Base-by-base conservation (phyloP, 2,797 vertebrate genomes). In the Distichodus sexfasciatus region DNA sequence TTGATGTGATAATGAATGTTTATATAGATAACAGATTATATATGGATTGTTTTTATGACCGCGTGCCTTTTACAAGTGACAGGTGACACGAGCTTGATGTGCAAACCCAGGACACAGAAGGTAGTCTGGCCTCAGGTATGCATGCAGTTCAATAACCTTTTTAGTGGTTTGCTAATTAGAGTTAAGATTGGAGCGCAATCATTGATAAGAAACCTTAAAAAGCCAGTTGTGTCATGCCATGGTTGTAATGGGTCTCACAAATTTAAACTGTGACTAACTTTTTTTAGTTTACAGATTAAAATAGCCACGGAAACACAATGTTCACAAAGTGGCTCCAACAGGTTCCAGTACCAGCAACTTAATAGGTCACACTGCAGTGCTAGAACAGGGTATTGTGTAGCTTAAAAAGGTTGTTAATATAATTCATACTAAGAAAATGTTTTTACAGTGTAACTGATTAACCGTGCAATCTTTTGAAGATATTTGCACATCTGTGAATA, bases 371-470 rank as follows among this genome's bases (percentile, higher is more conserved):
- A n/a, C 15, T 23, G 9, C n/a, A 29, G 44, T 38, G 11, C 11
- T 8, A 31, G 1, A 33, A 14, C 21, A 35, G 41, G n/a, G n/a
- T 24, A 31, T 28, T 75, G 43, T 28, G 48, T 19, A 61, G 19
- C 9, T 51, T 29, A 19, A 29, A 54, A 53, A 41, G 53, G 29
- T 33, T 44, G 28, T 59, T 47, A 35, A 21, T 26, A 21, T 58
- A 19, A 17, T 11, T 10, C 2, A 28, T 6, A 12, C 11, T 4
- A 40, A 23, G 35, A 28, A 36, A 11, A 41, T 38, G 59, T 40
- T 40, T 21, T 64, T 29, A 64, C 17, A 41, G 21, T 40, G 57
- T 55, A 33, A 68, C 64, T 55, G 44, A 58, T 74, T 69, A 69
- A 69, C 53, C 55, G 38, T 5, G 6, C 23, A 28, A n/a, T 26